Evolutionary conservation across 2,113 vertebrate genomes (phyloP).

Genomic region (Triplophysa dalaica): DNA sequence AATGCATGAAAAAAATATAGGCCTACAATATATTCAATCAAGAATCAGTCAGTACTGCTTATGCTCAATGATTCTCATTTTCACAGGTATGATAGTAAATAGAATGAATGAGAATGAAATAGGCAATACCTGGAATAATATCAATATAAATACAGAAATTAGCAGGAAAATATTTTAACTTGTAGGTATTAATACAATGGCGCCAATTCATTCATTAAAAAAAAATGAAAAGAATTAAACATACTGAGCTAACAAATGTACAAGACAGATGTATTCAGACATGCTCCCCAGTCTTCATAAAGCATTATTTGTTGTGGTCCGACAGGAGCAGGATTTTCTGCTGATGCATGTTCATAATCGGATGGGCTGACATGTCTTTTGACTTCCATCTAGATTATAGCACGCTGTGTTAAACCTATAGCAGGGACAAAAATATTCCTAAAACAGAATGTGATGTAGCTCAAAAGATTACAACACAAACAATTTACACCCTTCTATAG

Average conservation of each 20-base stretch:
- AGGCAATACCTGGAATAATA: background rate
- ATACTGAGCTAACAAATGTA: background rate
- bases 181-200: background rate
- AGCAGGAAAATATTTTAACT: background rate
- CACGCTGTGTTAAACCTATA: constrained; percentile 9
- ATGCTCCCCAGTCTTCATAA: background rate
- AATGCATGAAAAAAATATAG: too few relatives aligned
- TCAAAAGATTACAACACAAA: constrained; percentile 23
- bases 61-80: too few relatives aligned
- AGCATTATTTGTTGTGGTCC: constrained; percentile 1
- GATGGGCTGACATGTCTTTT: constrained; percentile 11
- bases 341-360: constrained; percentile 12
- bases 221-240: background rate
- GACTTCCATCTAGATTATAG: constrained; percentile 1
- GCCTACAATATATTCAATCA: too few relatives aligned
- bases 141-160: background rate
- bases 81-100: too few relatives aligned
- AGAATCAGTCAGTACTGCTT: too few relatives aligned
- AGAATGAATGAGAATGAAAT: too few relatives aligned
- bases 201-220: background rate
- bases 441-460: constrained; percentile 9
- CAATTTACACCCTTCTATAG: background rate
- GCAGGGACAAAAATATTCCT: background rate
- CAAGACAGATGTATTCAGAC: background rate
- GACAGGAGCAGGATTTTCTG: constrained; percentile 24